A percentile compares a stretch with the other conserved stretches of the same genome.
Conservation (phyloP, 2,888 invertebrate species). For the Ligdia adustata region DNA sequence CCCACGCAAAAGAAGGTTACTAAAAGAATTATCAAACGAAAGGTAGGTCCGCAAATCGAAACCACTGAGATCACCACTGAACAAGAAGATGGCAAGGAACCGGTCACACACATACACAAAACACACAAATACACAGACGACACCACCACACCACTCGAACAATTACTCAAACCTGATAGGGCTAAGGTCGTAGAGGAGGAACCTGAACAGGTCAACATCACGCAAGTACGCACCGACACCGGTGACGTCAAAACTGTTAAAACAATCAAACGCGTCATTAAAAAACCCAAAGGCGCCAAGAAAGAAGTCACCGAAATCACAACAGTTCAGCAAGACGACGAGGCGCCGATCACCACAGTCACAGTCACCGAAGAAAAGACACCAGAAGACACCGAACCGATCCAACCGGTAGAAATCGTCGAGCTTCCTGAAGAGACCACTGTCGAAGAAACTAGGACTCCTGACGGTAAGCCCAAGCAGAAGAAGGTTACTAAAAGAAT, state of each 20-base stretch:
- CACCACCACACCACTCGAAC: constrained; percentile 32
- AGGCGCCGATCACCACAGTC: constrained; percentile 39
- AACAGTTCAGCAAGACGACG: constrained; percentile 43
- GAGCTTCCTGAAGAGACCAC: constrained; percentile 20
- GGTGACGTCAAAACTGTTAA: constrained; percentile 55
- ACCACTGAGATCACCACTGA: constrained; percentile 47
- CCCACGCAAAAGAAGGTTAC: constrained; percentile 51
- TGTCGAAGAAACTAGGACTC: constrained; percentile 1
- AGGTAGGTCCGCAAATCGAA: constrained; percentile 52
- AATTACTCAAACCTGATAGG: constrained; percentile 28
- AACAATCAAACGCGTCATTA: constrained; percentile 42
- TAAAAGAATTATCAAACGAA: constrained; percentile 62
- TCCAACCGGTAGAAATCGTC: constrained; percentile 7
- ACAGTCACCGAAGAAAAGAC: constrained; percentile 38
- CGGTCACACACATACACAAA: constrained; percentile 21
- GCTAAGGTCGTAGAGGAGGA: constrained; percentile 53
- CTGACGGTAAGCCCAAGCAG: constrained; percentile 41
- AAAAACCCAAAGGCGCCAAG: constrained; percentile 42
- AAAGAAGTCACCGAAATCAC: constrained; percentile 41
- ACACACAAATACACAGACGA: constrained; percentile 36
- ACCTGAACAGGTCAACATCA: constrained; percentile 47
- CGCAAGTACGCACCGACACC: constrained; percentile 59
- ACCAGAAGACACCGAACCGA: background rate
- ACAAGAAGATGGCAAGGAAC: constrained; percentile 43
- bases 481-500: constrained; percentile 38